Evolutionary conservation across 2,888 invertebrate genomes (phyloP).

Genomic region (Eristalis arbustorum): DNA sequence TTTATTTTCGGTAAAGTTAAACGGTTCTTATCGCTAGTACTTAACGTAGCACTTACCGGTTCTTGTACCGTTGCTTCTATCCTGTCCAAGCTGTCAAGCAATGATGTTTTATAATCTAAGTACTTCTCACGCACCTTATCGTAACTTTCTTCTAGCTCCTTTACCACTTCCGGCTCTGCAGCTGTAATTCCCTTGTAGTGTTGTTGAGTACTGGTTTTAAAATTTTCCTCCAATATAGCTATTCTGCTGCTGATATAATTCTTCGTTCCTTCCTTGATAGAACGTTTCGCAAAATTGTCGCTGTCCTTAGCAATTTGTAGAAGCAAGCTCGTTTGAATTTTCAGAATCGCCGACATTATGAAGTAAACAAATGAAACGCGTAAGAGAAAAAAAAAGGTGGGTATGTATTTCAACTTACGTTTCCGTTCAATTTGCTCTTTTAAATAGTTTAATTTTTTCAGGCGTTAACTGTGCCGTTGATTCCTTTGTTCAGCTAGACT

Average conservation of each 20-base stretch:
- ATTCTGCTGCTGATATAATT: neutral
- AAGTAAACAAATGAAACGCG: neutral
- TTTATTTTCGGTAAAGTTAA: constrained; percentile 8
- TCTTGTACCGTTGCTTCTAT: neutral
- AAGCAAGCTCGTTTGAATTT: constrained; percentile 2
- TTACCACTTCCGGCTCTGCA: neutral
- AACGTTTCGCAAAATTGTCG: neutral
- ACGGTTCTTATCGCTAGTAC: neutral
- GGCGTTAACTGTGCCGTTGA: neutral
- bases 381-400: neutral
- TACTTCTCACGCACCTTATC: neutral
- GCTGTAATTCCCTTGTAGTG: neutral
- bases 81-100: neutral
- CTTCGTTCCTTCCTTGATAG: no score
- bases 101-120: neutral
- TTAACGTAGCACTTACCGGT: neutral
- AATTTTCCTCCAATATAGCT: constrained; percentile 1
- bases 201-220: neutral
- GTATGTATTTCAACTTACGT: neutral
- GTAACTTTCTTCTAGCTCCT: neutral
- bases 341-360: neutral
- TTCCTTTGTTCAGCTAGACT: neutral
- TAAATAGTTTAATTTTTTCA: no score
- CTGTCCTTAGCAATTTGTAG: neutral
- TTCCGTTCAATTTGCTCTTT: no score